A percentile compares a stretch with the other conserved stretches of the same genome.
Conservation (phyloP, 2,797 vertebrate species). For the Clarias laeviceps region DNA sequence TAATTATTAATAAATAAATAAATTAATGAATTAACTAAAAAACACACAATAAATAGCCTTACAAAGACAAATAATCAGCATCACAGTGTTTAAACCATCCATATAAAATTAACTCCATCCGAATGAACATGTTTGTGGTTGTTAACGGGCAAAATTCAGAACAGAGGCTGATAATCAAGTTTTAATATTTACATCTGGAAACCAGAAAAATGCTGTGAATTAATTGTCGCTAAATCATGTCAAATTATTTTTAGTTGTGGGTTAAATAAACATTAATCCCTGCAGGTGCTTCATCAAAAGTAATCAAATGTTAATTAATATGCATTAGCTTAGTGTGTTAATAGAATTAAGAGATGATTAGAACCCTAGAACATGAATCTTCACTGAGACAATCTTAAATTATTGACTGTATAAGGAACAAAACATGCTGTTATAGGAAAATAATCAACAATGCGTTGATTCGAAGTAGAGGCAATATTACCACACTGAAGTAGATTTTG, state of each 20-base stretch:
- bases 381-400: background rate
- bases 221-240: background rate
- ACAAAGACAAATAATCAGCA: background rate
- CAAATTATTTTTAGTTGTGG: conserved; percentile 8
- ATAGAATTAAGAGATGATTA: background rate
- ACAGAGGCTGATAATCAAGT: background rate
- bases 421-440: background rate
- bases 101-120: background rate
- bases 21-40: too few relatives aligned
- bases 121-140: background rate
- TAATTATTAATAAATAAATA: too few relatives aligned
- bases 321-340: background rate
- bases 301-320: background rate
- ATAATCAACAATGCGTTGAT: background rate
- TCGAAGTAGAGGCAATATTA: background rate
- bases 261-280: background rate
- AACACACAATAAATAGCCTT: too few relatives aligned
- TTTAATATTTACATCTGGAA: background rate
- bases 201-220: background rate
- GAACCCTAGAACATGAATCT: too few relatives aligned
- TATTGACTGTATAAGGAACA: background rate
- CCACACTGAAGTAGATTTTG: background rate
- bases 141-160: background rate
- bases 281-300: background rate
- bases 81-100: background rate